phyloP scores from a whole-genome alignment of 53 echinoderm and acorn worm species.

The Mesocentrotus franciscanus region DNA sequence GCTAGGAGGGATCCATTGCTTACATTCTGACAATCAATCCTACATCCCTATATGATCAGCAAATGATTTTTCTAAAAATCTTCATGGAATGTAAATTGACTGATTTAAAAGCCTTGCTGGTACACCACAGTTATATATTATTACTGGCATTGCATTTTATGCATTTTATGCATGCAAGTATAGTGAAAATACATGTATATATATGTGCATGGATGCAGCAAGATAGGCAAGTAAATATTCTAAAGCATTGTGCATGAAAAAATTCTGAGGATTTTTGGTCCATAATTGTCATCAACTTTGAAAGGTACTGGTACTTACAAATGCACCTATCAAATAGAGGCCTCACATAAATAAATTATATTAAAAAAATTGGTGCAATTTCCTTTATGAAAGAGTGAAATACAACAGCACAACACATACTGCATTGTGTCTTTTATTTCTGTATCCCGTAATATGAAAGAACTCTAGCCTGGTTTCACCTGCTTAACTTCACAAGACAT shows the following conservation, averaged over 20 bases:
- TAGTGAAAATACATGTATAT: too few species aligned
- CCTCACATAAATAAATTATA: not conserved
- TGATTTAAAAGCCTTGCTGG: too few species aligned
- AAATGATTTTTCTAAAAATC: too few species aligned
- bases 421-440: not conserved
- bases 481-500: not conserved
- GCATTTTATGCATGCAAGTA: too few species aligned
- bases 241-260: not conserved
- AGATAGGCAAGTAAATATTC: not conserved
- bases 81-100: too few species aligned
- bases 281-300: not conserved
- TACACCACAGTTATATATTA: too few species aligned
- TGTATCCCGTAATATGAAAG: not conserved
- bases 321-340: not conserved
- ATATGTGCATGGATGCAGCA: not conserved
- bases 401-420: not conserved
- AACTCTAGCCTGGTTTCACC: not conserved
- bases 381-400: too few species aligned
- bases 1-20: too few species aligned
- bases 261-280: not conserved
- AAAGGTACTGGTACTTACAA: not conserved
- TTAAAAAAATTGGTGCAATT: not conserved
- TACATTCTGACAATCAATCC: too few species aligned
- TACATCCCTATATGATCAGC: too few species aligned
- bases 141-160: too few species aligned